Evolutionary conservation across 2,888 invertebrate species (phyloP).

Genomic region (Pseudococcus viburni): DNA sequence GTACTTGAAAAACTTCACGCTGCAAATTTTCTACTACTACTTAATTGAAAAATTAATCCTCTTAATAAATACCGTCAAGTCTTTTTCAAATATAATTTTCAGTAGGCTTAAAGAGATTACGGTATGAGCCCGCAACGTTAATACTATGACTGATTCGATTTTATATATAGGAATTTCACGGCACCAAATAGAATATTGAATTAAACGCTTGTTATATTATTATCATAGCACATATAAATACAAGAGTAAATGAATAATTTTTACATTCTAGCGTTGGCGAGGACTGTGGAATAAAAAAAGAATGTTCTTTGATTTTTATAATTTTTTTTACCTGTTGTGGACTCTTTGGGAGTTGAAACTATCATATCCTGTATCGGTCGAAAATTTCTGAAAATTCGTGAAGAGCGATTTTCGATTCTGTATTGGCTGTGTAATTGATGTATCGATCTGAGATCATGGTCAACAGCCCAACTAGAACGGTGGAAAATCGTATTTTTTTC

Average conservation of each 20-base stretch:
- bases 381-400: too few species aligned
- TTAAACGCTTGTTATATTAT: conserved; percentile 1
- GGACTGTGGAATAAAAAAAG: background rate
- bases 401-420: too few species aligned
- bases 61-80: conserved; percentile 29
- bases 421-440: too few species aligned
- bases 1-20: conserved; percentile 27
- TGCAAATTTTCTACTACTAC: conserved; percentile 23
- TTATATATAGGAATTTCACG: background rate
- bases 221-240: background rate
- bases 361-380: too few species aligned
- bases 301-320: too few species aligned
- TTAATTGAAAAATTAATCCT: conserved; percentile 40
- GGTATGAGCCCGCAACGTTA: conserved; percentile 16
- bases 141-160: conserved; percentile 22
- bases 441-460: too few species aligned
- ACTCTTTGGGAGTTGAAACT: too few species aligned
- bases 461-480: too few species aligned
- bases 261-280: background rate
- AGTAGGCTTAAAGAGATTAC: conserved; percentile 22
- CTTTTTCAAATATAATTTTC: conserved; percentile 48
- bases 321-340: too few species aligned
- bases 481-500: too few species aligned
- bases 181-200: background rate
- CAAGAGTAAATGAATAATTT: background rate